Percentiles rank a stretch among this genome's conserved stretches.
Evolutionary conservation across 2,113 vertebrate species (phyloP).

Genomic region (Rissa tridactyla): DNA sequence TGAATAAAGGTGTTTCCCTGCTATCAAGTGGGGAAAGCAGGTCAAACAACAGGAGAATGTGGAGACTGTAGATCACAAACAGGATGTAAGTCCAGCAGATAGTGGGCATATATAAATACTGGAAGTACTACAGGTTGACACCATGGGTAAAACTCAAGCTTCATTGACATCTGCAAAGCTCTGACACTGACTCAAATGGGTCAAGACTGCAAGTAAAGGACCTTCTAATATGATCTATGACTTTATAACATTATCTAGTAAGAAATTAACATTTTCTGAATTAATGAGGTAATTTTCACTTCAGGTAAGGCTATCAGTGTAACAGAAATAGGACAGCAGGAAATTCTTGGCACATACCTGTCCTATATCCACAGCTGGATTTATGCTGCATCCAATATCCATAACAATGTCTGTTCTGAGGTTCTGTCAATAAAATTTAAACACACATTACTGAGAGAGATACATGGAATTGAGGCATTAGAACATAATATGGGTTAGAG

Average conservation of each 20-base stretch:
- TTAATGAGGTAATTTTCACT: neutral
- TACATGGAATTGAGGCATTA: neutral
- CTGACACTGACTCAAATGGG: neutral
- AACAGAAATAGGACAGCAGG: neutral
- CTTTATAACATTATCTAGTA: neutral
- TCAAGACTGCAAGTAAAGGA: neutral
- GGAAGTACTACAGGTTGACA: neutral
- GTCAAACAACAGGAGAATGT: neutral
- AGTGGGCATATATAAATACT: neutral
- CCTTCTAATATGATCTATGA: neutral
- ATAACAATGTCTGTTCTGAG: slow-evolving; percentile 88
- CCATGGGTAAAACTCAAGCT: neutral
- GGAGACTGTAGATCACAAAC: neutral
- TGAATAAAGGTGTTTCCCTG: neutral
- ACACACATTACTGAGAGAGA: neutral
- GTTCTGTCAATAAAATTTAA: slow-evolving; percentile 72
- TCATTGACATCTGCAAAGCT: neutral
- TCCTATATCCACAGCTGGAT: slow-evolving; percentile 89
- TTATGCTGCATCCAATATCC: slow-evolving; percentile 87
- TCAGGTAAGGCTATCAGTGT: neutral
- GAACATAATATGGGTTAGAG: neutral
- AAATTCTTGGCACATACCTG: slow-evolving; percentile 77
- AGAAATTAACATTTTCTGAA: neutral
- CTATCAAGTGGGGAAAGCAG: neutral
- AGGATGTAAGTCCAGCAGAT: neutral